phyloP scores from a whole-genome alignment of 2,888 invertebrate genomes.

The Listrodromus nycthemerus region DNA sequence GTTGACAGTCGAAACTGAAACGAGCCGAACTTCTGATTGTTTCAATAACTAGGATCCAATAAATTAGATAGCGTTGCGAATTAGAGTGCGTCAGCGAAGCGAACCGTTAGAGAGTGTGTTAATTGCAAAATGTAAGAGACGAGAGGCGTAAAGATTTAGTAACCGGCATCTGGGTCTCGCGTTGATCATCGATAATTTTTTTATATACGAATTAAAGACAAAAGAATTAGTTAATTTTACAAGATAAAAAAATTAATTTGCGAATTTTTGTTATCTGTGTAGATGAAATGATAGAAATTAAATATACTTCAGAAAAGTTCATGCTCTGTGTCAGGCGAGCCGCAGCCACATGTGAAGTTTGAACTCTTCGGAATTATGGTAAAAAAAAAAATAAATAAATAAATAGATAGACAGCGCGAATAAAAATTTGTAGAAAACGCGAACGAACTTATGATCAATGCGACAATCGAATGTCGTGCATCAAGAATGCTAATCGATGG shows the following conservation, averaged over 20 bases:
- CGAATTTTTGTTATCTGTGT: constrained; percentile 19
- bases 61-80: constrained; percentile 52
- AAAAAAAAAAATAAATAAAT: constrained; percentile 53
- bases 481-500: constrained; percentile 50
- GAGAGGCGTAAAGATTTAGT: constrained; percentile 29
- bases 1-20: constrained; percentile 1
- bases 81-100: constrained; percentile 34
- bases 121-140: constrained; percentile 18
- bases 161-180: constrained; percentile 28
- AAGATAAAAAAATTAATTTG: constrained; percentile 28
- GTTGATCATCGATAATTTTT: constrained; percentile 22
- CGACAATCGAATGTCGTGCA: constrained; percentile 53
- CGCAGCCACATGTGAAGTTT: background rate
- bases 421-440: constrained; percentile 17
- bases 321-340: background rate
- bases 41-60: constrained; percentile 24
- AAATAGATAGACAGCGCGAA: constrained; percentile 27
- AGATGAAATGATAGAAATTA: constrained; percentile 7
- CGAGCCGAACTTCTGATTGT: constrained; percentile 18
- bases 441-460: constrained; percentile 28
- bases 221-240: background rate
- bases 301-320: constrained; percentile 19
- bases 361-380: constrained; percentile 50
- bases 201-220: background rate
- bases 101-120: constrained; percentile 22